Percentiles rank a stretch among this genome's conserved stretches.
Conservation (phyloP, 2,113 vertebrate species). For the Crotalus viridis region DNA sequence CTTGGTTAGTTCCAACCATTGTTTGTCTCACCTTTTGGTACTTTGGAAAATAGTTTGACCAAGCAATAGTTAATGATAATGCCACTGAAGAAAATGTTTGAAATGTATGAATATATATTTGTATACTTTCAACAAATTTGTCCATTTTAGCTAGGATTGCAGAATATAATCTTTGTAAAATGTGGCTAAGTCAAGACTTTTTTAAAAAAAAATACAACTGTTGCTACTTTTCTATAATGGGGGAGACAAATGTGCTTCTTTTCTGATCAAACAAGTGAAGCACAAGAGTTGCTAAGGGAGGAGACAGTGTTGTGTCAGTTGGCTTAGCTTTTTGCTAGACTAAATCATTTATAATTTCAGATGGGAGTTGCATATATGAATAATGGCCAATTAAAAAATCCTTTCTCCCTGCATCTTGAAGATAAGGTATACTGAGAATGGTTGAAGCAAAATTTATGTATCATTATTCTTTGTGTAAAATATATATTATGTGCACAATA, state of each 20-base stretch:
- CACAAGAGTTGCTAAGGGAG: not conserved
- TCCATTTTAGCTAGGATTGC: not conserved
- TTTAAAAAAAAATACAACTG: not conserved
- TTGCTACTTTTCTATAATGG: not conserved
- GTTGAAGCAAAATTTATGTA: not conserved
- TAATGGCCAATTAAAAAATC: not conserved
- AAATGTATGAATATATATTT: not conserved
- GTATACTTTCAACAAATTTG: not conserved
- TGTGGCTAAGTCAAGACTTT: not conserved
- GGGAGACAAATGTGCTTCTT: not conserved
- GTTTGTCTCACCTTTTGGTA: not conserved
- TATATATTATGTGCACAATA: not conserved
- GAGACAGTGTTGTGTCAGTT: not conserved
- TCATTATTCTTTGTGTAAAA: not conserved
- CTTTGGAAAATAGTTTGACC: not conserved
- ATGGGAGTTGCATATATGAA: not conserved
- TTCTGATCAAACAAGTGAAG: not conserved
- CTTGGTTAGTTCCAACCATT: not conserved
- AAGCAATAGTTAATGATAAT: not conserved
- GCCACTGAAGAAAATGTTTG: not conserved
- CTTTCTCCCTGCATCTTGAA: not conserved
- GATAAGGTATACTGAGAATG: not conserved
- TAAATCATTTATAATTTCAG: not conserved
- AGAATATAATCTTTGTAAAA: not conserved
- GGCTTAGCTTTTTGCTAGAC: not conserved